Percentiles rank a stretch among this genome's conserved stretches.
These are phyloP conservation scores for Aphrocallistes beatrix DNA, from an alignment of 37 sponge, comb jelly and placozoan species.

Conservation along the genomic window DNA sequence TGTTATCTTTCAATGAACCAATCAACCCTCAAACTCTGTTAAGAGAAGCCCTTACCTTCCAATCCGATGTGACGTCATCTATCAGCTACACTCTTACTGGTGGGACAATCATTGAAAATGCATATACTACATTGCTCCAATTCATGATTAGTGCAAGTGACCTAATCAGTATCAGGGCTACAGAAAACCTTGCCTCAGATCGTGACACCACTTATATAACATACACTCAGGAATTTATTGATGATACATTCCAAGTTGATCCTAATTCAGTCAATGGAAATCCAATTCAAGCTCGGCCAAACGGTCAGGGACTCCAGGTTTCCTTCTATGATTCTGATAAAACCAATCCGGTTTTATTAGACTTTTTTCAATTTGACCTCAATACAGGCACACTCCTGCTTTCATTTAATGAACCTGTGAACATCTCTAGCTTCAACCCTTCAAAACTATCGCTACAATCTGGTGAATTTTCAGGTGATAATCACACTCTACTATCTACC, in stretches of 20 bases:
- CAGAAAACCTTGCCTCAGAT: slow-evolving; percentile 30
- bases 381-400: slow-evolving; percentile 43
- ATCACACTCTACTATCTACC: not conserved
- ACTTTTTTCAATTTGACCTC: slow-evolving; percentile 55
- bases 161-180: slow-evolving; percentile 45
- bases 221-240: slow-evolving; percentile 20
- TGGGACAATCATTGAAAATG: slow-evolving; percentile 16
- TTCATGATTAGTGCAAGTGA: slow-evolving; percentile 36
- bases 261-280: slow-evolving; percentile 37
- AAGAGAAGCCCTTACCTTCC: slow-evolving; percentile 53
- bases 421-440: slow-evolving; percentile 42
- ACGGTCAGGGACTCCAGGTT: slow-evolving; percentile 49
- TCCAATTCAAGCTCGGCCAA: slow-evolving; percentile 24
- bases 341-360: slow-evolving; percentile 37
- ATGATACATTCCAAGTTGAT: slow-evolving; percentile 27
- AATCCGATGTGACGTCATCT: slow-evolving; percentile 29
- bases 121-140: slow-evolving; percentile 24
- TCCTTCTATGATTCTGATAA: slow-evolving; percentile 34
- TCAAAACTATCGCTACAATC: slow-evolving; percentile 41
- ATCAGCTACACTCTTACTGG: slow-evolving; percentile 48
- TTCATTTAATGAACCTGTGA: slow-evolving; percentile 66
- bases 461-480: not conserved
- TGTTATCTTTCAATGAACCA: slow-evolving; percentile 65
- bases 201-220: slow-evolving; percentile 41
- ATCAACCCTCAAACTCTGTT: slow-evolving; percentile 50